Conservation (phyloP, 2,888 invertebrate genomes). For the Sphaerophoria rueppellii region DNA sequence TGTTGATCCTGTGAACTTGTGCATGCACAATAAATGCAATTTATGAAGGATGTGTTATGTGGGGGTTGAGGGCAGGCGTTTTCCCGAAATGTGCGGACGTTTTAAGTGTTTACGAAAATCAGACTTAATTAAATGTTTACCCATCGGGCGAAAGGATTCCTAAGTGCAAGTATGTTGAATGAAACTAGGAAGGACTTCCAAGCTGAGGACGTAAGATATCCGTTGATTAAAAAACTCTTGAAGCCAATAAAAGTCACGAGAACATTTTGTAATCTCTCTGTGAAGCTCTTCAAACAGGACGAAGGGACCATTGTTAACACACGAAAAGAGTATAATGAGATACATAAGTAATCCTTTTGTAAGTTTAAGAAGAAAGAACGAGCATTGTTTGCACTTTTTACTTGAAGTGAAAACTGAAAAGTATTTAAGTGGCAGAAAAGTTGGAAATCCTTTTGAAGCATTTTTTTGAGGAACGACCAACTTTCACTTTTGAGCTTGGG, state of each 20-base stretch:
- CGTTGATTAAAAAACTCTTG: constrained; percentile 45
- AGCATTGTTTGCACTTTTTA: neutral
- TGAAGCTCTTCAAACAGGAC: neutral
- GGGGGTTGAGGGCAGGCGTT: neutral
- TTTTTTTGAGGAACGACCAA: neutral
- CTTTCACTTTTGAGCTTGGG: neutral
- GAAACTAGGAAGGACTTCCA: neutral
- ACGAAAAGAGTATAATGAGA: neutral
- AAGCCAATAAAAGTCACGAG: constrained; percentile 8
- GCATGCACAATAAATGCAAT: constrained; percentile 36
- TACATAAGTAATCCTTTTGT: constrained; percentile 7
- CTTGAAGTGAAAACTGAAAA: neutral
- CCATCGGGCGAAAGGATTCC: constrained; percentile 15
- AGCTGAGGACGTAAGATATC: constrained; percentile 41
- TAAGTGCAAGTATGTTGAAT: neutral
- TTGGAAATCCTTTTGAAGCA: neutral
- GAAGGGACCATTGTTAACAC: neutral
- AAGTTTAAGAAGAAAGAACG: neutral
- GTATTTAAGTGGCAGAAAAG: neutral
- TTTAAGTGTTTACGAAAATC: constrained; percentile 57
- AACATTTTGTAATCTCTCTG: constrained; percentile 28
- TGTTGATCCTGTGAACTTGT: constrained; percentile 61
- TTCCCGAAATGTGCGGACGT: constrained; percentile 37
- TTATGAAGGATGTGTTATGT: constrained; percentile 3
- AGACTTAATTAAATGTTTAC: constrained; percentile 67